These are phyloP conservation scores for Vanessa cardui DNA, from an alignment of 2,888 invertebrate genomes.

Conservation along the genomic window DNA sequence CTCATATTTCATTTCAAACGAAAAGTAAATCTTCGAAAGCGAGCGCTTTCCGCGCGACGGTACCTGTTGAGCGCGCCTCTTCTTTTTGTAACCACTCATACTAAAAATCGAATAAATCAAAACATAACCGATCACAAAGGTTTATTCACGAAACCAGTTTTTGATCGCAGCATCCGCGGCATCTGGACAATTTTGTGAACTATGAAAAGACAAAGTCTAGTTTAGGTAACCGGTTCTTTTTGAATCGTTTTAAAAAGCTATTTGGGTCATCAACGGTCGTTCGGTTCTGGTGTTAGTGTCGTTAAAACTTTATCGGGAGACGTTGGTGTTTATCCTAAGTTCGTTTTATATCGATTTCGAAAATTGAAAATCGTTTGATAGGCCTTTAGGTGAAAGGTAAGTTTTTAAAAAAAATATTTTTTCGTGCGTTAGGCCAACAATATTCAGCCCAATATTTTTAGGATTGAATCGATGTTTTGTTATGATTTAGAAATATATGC, in stretches of 20 bases:
- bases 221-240: conserved; percentile 70
- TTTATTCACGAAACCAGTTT: conserved; percentile 76
- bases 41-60: conserved; percentile 42
- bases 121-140: conserved; percentile 80
- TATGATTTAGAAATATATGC: background rate
- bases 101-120: conserved; percentile 82
- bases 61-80: conserved; percentile 76
- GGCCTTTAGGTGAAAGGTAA: background rate
- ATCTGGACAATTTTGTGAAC: conserved; percentile 71
- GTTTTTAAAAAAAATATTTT: background rate
- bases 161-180: conserved; percentile 77
- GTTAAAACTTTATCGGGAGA: conserved; percentile 47
- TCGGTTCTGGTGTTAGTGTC: conserved; percentile 57
- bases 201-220: conserved; percentile 70
- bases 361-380: background rate
- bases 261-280: conserved; percentile 76
- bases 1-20: background rate
- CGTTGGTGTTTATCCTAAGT: conserved; percentile 29
- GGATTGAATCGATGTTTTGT: background rate
- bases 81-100: conserved; percentile 74
- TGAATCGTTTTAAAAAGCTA: conserved; percentile 52
- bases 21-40: conserved; percentile 11
- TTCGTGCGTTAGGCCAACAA: background rate
- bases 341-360: background rate
- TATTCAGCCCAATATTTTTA: background rate